These are phyloP conservation scores for Phrynocephalus forsythii DNA, from an alignment of 2,797 vertebrate species.

Conservation along the genomic window DNA sequence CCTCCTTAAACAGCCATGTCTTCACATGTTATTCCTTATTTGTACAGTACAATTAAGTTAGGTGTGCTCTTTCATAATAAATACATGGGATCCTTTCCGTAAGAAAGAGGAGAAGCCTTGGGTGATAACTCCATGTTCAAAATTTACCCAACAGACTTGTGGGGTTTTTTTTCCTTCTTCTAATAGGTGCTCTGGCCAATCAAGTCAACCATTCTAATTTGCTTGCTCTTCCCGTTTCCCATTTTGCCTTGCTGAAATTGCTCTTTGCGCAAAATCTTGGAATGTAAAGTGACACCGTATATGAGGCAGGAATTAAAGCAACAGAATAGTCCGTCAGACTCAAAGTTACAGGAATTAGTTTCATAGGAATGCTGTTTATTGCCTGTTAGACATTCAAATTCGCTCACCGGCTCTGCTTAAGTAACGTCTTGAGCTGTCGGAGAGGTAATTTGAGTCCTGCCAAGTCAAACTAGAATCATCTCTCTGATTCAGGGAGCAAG, in stretches of 20 bases:
- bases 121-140: neutral
- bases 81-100: too few species aligned
- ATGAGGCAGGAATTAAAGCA: slow-evolving; percentile 56
- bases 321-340: slow-evolving; percentile 55
- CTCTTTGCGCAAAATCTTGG: slow-evolving; percentile 42
- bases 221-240: neutral
- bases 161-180: neutral
- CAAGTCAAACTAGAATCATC: slow-evolving; percentile 79
- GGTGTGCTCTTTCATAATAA: too few species aligned
- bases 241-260: slow-evolving; percentile 36
- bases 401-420: slow-evolving; percentile 74
- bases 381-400: slow-evolving; percentile 74
- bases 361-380: slow-evolving; percentile 73
- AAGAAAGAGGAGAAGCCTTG: neutral
- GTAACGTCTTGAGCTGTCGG: slow-evolving; percentile 77
- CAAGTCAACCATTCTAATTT: slow-evolving; percentile 12
- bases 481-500: slow-evolving; percentile 78
- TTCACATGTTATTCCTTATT: neutral
- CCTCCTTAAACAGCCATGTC: too few species aligned
- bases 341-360: slow-evolving; percentile 72
- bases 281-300: slow-evolving; percentile 40
- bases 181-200: neutral
- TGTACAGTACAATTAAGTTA: too few species aligned
- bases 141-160: neutral
- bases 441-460: slow-evolving; percentile 81